Base-by-base conservation (phyloP, 2,888 invertebrate genomes). In the Philaethria dido region DNA sequence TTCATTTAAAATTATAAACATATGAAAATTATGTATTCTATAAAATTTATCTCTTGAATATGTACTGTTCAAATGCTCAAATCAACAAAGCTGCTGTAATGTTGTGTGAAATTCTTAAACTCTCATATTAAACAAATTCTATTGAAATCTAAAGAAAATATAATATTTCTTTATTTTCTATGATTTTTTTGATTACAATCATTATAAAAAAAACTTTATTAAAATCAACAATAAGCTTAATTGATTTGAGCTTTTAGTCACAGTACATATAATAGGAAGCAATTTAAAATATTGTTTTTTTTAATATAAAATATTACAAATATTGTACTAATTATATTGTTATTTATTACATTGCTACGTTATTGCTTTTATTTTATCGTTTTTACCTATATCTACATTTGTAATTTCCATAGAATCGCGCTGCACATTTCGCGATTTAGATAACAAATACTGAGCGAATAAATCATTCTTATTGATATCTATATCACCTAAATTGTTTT, bases 361-460 rank as follows among this genome's bases (percentile, higher is more conserved):
- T 39, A 42, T 52, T 57, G 57, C n/a, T 39, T 57, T 25, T 11
- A 42, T n/a, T 42, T 57, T 25, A 42, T 25, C 22, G n/a, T 42
- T 57, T 42, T 57, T n/a, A 42, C 22, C 42, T 39, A 57, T 22
- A 42, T 57, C 42, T 57, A 57, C 22, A 16, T 57, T 22, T 25
- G 57, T 16, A 5, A 57, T 55, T 54, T 69, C 63, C 16, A n/a
- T 66, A 48, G 47, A 3, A 62, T 78, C 74, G 22, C 47, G 44
- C 8, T 29, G 45, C 29, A 14, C 44, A n/a, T 60, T 47, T 18
- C 81, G 79, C 54, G 79, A 75, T 71, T 86, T 86, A 0, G 85
- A 82, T 71, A 86, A 79, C 47, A 89, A 77, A 65, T 88, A 88
- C 69, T 86, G 85, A 1, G 86, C 80, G 69, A 89, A 88, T 13